Evolutionary conservation across 2,888 invertebrate species (phyloP).

Genomic region (Petrolisthes manimaculis): DNA sequence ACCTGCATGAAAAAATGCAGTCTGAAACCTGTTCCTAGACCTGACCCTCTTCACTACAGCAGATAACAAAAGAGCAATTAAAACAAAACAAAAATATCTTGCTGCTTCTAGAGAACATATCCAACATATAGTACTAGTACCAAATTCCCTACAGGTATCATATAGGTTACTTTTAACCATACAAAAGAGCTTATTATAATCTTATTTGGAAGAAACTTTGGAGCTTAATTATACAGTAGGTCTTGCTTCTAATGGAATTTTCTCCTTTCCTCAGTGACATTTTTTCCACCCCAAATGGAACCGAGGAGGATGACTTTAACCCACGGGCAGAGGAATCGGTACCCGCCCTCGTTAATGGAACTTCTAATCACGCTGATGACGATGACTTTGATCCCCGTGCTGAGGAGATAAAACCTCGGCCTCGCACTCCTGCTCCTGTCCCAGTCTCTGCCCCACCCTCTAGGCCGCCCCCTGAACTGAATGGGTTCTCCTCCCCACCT

Average conservation of each 20-base stretch:
- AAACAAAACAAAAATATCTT: too few species aligned
- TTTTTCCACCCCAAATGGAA: slow-evolving; percentile 32
- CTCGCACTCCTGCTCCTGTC: slow-evolving; percentile 34
- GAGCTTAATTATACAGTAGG: too few species aligned
- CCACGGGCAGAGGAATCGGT: slow-evolving; percentile 45
- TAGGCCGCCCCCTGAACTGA: slow-evolving; percentile 53
- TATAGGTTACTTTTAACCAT: too few species aligned
- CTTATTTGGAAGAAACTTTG: too few species aligned
- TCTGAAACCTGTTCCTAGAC: too few species aligned
- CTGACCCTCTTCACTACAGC: too few species aligned
- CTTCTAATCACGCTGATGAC: slow-evolving; percentile 78
- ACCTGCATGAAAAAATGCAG: too few species aligned
- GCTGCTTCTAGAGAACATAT: too few species aligned
- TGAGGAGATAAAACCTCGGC: slow-evolving; percentile 74
- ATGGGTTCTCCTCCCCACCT: slow-evolving; percentile 72
- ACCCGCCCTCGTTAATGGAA: slow-evolving; percentile 7
- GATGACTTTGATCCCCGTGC: slow-evolving; percentile 88
- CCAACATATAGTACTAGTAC: too few species aligned
- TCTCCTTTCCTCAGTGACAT: slow-evolving; percentile 43
- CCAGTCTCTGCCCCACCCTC: slow-evolving; percentile 73
- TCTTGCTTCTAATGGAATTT: not conserved
- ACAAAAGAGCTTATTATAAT: too few species aligned
- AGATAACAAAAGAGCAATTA: too few species aligned
- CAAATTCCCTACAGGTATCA: too few species aligned
- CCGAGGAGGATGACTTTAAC: slow-evolving; percentile 50